Base-by-base conservation (phyloP, 2,113 vertebrate species). In the Halcyon senegalensis region DNA sequence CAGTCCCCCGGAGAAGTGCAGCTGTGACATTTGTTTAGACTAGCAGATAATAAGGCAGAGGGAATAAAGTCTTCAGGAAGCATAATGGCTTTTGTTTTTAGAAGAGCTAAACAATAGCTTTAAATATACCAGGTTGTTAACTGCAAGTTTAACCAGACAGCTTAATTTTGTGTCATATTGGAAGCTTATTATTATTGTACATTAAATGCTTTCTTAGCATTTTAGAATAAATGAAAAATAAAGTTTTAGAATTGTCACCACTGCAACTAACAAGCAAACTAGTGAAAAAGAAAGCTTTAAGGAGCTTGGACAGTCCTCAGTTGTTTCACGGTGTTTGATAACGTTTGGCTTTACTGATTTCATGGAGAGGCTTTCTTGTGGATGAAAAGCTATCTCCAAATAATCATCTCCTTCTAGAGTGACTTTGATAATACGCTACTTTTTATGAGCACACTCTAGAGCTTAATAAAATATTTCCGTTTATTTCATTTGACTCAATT, bases 11-110 rank as follows among this genome's bases (percentile, higher is more conserved):
- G 63, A 88, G 60, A 86, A 90, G 39, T 77, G 68, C 88, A 90
- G 82, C 90, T 95, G 90, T 84, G 82, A 60, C 51, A 28, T 80
- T 90, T 77, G 63, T 96, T 97, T 78, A 90, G 72, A 74, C 70
- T 88, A 20, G 46, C 46, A 70, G 48, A 88, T 88, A 85, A 75
- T 93, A 80, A 94, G 78, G 67, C 35, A 81, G 46, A 81, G 35
- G 30, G 90, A 90, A 77, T 70, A 48, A 91, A 85, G 41, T 69
- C 70, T 87, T 95, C 44, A 69, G 72, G 41, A 93, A 77, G 41
- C 19, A 67, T 66, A 80, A 76, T 84, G 63, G 46, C n/a, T 93
- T 89, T 90, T 95, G 60, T 33, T 90, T 94, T 81, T 67, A 80
- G 46, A 68, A 82, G 78, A 62, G 50, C n/a, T 82, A 66, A 85